These are phyloP conservation scores for Pempheris klunzingeri DNA, from an alignment of 2,797 vertebrate genomes.

Conservation along the genomic window DNA sequence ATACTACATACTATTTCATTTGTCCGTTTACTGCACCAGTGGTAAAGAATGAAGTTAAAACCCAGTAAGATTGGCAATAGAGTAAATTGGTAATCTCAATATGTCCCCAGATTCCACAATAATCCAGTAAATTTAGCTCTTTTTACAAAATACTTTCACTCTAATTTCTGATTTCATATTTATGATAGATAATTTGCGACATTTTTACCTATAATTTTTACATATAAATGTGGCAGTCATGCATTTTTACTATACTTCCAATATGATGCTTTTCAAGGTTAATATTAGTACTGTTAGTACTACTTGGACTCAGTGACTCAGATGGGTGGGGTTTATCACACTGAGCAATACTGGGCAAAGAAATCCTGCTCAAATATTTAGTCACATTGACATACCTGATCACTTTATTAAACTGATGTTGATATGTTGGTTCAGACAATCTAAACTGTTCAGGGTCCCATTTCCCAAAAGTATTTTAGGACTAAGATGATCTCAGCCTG, in stretches of 20 bases:
- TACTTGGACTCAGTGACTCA: neutral
- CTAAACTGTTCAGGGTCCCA: neutral
- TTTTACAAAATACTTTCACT: too few species aligned
- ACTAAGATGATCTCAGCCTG: neutral
- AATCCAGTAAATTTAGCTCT: neutral
- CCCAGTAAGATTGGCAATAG: neutral
- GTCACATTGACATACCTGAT: neutral
- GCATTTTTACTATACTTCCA: neutral
- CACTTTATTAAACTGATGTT: neutral
- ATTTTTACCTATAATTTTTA: too few species aligned
- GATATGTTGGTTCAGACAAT: neutral
- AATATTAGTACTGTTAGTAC: neutral
- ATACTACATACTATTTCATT: too few species aligned
- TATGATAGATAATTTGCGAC: neutral
- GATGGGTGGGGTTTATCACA: constrained; percentile 15
- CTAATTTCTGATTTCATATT: neutral
- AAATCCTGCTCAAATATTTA: neutral
- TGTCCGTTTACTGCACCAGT: neutral
- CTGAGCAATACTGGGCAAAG: neutral
- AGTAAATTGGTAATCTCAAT: neutral
- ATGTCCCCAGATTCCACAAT: neutral
- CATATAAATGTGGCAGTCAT: neutral
- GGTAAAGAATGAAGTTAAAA: neutral
- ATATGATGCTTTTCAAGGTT: neutral
- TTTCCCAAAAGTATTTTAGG: neutral